A percentile compares a stretch with the other conserved stretches of the same genome.
Evolutionary conservation across 2,888 invertebrate genomes (phyloP).

Genomic region (Latheticus oryzae): DNA sequence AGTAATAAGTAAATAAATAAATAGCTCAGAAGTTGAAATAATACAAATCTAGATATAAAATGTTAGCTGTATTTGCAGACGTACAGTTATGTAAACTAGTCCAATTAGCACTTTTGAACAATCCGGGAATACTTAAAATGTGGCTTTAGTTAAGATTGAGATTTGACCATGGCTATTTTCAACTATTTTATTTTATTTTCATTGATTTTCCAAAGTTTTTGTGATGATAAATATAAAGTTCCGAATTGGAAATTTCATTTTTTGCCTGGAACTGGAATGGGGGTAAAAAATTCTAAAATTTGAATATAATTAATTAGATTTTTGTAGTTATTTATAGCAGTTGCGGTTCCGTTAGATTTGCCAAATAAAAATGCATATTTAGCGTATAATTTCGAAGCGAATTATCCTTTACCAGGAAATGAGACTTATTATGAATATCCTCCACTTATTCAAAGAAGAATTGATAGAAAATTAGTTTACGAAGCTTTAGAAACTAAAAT

Average conservation of each 20-base stretch:
- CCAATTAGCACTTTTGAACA: slow-evolving; percentile 25
- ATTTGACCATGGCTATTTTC: slow-evolving; percentile 15
- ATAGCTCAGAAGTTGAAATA: background rate
- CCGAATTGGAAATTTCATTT: slow-evolving; percentile 49
- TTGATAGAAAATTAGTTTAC: slow-evolving; percentile 54
- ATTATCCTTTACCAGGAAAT: slow-evolving; percentile 73
- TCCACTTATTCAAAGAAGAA: slow-evolving; percentile 51
- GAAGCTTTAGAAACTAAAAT: slow-evolving; percentile 55
- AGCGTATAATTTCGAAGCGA: slow-evolving; percentile 81
- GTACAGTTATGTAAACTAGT: slow-evolving; percentile 39
- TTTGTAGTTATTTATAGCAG: slow-evolving; percentile 76
- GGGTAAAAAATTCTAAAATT: slow-evolving; percentile 42
- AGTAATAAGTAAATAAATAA: background rate
- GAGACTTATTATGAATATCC: slow-evolving; percentile 61
- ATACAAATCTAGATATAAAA: slow-evolving; percentile 9
- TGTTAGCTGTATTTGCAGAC: slow-evolving; percentile 11
- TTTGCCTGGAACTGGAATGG: slow-evolving; percentile 46
- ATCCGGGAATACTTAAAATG: slow-evolving; percentile 17
- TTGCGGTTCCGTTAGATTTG: slow-evolving; percentile 77
- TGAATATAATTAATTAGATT: slow-evolving; percentile 1
- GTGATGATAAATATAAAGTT: slow-evolving; percentile 26
- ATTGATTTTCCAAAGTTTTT: slow-evolving; percentile 1
- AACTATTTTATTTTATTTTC: background rate
- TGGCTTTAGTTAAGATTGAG: slow-evolving; percentile 12
- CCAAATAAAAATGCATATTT: slow-evolving; percentile 77